These are phyloP conservation scores for Ooceraea biroi DNA, from an alignment of 1,140 invertebrate genomes.

Conservation along the genomic window DNA sequence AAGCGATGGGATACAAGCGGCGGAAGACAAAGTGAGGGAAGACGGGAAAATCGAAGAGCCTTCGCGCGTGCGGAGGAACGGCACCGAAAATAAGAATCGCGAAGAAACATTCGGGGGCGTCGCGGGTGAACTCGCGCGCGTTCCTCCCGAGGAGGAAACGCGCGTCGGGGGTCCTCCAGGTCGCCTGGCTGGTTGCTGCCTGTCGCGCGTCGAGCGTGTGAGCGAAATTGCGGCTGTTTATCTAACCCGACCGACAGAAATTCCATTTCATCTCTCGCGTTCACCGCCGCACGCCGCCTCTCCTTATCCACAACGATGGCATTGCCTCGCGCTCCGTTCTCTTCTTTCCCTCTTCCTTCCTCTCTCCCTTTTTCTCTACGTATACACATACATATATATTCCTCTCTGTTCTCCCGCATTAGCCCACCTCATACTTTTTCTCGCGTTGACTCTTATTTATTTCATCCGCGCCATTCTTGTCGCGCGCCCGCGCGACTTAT, in stretches of 20 bases:
- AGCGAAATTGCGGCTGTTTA: constrained; percentile 80
- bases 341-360: constrained; percentile 10
- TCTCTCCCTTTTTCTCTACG: neutral
- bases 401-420: neutral
- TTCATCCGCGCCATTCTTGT: constrained; percentile 62
- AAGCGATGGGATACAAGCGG: constrained; percentile 28
- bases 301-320: neutral
- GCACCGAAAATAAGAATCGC: constrained; percentile 30
- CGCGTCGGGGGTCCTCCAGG: constrained; percentile 31
- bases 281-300: constrained; percentile 19
- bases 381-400: neutral
- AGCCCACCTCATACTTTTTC: constrained; percentile 2
- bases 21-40: constrained; percentile 22
- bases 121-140: neutral
- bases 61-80: constrained; percentile 18
- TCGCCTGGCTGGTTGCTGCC: constrained; percentile 59
- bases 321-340: neutral
- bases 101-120: too few relatives aligned
- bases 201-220: too few relatives aligned
- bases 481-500: constrained; percentile 25
- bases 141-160: constrained; percentile 42
- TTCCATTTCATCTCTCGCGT: constrained; percentile 74
- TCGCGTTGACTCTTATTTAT: constrained; percentile 73
- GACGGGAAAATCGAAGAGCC: neutral
- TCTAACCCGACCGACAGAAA: constrained; percentile 77